Percentiles rank a stretch among this genome's conserved stretches.
These are phyloP conservation scores for Entosphenus tridentatus DNA, from an alignment of 2,113 vertebrate species.

Conservation along the genomic window DNA sequence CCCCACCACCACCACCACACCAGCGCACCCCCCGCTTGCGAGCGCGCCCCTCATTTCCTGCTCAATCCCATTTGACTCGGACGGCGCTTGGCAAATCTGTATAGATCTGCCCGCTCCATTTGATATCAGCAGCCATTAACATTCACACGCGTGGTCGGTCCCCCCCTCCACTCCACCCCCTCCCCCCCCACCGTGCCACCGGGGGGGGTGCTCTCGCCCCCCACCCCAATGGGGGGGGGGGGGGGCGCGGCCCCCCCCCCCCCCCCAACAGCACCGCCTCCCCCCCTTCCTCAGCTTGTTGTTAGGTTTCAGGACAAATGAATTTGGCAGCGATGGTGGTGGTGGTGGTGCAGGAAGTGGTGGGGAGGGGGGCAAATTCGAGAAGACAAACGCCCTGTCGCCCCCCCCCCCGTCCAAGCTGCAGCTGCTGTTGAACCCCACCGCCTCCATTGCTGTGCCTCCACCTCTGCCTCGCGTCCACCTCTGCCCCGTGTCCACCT, in stretches of 20 bases:
- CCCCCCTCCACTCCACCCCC: neutral
- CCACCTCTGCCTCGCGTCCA: neutral
- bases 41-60: neutral
- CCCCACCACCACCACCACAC: no score
- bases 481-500: neutral
- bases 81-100: no score
- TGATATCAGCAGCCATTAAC: no score
- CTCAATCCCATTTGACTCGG: neutral
- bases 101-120: no score
- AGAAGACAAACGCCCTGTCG: constrained; percentile 26
- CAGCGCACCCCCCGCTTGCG: no score
- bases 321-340: no score
- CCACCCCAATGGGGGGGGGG: no score
- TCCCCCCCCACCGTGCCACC: neutral
- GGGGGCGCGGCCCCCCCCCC: neutral
- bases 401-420: neutral
- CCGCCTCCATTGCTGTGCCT: neutral
- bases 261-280: no score
- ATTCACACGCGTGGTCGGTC: neutral
- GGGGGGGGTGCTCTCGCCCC: no score
- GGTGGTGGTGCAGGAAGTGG: no score
- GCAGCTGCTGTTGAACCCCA: neutral
- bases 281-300: no score
- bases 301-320: no score
- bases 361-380: constrained; percentile 31